Base-by-base conservation (phyloP, 2,888 invertebrate genomes). In the Phytoseiulus persimilis region DNA sequence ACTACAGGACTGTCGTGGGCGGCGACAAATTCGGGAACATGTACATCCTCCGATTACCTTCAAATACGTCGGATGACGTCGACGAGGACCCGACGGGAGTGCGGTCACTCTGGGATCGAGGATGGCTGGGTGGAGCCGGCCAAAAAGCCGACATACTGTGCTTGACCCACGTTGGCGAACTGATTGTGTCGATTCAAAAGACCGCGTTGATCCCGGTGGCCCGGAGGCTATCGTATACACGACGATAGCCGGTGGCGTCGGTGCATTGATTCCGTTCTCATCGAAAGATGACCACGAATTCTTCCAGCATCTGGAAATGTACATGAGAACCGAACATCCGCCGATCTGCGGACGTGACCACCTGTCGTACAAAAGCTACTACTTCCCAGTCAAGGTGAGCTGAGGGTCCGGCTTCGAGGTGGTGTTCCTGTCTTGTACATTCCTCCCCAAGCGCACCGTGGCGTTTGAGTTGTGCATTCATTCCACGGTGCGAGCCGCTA, bases 71-170 rank as follows among this genome's bases (percentile, higher is more conserved):
- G 39, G 99, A 99, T 93, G 99, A 99, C 92, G 98, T 99, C 0
- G 99, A 99, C 93, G 99, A 99, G 93, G 99, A 99, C 93, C 99
- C 99, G 0, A 99, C 99, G 0, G 99, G 99, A 87, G 98, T 98
- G 92, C 98, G 98, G 93, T 97, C 98, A 0, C 94, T 99, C 0
- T 99, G 99, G 99, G 95, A 95, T 92, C 93, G 94, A 94, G 97
- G 98, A 90, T 94, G 98, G 89, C 93, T 99, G 28, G 98, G 97
- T 92, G 99, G 99, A 31, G 98, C 99, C 0, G 98, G 98, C 0
- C 99, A 99, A 92, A 99, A 99, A 93, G 92, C 93, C 0, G 98
- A 98, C 91, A 95, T 97, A 33, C 95, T 97, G 31, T 95, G 96
- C 14, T 96, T 96, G 92, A 98, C 99, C 94, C 98, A 99, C 93